A percentile compares a stretch with the other conserved stretches of the same genome.
These are phyloP conservation scores for Tricholauxania praeusta DNA, from an alignment of 2,888 invertebrate species.

Conservation along the genomic window DNA sequence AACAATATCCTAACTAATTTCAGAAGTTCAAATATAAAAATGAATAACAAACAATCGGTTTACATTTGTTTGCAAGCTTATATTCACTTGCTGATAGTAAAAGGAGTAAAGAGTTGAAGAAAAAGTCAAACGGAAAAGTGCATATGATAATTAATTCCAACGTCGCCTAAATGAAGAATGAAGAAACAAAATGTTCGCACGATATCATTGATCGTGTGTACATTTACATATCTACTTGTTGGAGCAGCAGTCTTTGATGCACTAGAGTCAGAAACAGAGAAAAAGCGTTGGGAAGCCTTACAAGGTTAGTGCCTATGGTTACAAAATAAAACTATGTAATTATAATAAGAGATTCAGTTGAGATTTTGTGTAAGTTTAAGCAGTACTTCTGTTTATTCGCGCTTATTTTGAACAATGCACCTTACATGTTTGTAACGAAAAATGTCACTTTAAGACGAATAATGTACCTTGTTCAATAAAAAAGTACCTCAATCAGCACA, in stretches of 20 bases:
- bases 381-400: neutral
- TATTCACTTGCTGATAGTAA: neutral
- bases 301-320: constrained; percentile 74
- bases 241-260: constrained; percentile 99
- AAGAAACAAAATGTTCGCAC: constrained; percentile 99
- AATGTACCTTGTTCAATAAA: no score
- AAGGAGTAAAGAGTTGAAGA: neutral
- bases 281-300: constrained; percentile 88
- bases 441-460: no score
- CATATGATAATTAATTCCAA: constrained; percentile 44
- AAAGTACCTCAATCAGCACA: no score
- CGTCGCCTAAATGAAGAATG: constrained; percentile 80
- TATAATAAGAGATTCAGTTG: neutral
- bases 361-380: neutral
- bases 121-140: constrained; percentile 13
- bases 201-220: constrained; percentile 99
- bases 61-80: no score
- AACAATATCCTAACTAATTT: no score
- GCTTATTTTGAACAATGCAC: no score
- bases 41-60: no score
- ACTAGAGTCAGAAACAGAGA: constrained; percentile 96
- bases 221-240: constrained; percentile 98
- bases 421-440: no score
- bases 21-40: no score
- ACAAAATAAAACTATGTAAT: neutral